A percentile compares a stretch with the other conserved stretches of the same genome.
Evolutionary conservation across 2,797 vertebrate species (phyloP).

Genomic region (Mus caroli): DNA sequence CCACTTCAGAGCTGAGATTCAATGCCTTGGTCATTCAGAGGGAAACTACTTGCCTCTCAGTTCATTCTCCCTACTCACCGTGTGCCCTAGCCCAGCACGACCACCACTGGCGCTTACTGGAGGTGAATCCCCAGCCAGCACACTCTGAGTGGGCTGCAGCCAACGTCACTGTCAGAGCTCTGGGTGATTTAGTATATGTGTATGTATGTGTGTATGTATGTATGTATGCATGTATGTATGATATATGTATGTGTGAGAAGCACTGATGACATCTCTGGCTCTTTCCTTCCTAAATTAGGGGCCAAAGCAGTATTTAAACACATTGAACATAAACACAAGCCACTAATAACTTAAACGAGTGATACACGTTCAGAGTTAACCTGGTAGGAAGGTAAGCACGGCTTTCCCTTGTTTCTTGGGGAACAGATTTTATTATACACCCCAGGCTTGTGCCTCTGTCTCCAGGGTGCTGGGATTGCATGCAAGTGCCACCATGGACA

Average conservation of each 20-base stretch:
- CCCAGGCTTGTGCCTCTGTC: neutral
- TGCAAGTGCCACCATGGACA: neutral
- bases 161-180: neutral
- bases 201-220: fast-evolving
- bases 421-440: too few relatives aligned
- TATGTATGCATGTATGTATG: fast-evolving
- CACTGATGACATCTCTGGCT: neutral
- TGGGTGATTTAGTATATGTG: neutral
- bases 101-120: neutral
- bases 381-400: neutral
- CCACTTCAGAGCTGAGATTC: neutral
- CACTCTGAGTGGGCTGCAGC: neutral
- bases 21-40: neutral
- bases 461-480: neutral
- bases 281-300: neutral
- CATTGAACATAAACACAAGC: neutral
- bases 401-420: neutral
- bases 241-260: neutral
- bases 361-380: neutral
- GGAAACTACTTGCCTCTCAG: neutral
- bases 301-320: neutral
- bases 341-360: neutral
- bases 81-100: fast-evolving
- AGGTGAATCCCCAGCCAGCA: too few relatives aligned
- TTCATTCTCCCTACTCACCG: neutral